Percentiles rank a stretch among this genome's conserved stretches.
Evolutionary conservation across 2,888 invertebrate species (phyloP).

Genomic region (Torymus tubicola): DNA sequence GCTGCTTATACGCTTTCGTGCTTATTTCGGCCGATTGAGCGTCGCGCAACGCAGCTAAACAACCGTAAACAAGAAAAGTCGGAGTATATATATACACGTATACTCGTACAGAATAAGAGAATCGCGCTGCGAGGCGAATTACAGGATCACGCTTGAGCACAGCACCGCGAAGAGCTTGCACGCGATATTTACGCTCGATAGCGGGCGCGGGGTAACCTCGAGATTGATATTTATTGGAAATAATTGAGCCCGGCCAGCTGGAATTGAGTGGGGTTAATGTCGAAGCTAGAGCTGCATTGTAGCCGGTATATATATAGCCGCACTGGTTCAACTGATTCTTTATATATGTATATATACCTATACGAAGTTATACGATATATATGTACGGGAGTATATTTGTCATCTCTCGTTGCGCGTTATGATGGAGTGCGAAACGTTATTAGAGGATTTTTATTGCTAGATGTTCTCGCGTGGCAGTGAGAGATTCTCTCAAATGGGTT

Average conservation of each 20-base stretch:
- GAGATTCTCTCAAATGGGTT: too few relatives aligned
- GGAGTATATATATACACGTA: too few relatives aligned
- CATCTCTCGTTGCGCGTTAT: too few relatives aligned
- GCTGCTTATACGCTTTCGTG: not conserved
- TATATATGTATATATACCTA: too few relatives aligned
- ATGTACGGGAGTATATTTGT: not conserved
- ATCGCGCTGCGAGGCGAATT: conserved; percentile 4
- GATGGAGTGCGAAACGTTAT: too few relatives aligned
- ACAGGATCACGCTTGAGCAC: conserved; percentile 8
- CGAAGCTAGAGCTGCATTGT: too few relatives aligned
- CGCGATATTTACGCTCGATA: conserved; percentile 49
- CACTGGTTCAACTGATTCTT: too few relatives aligned
- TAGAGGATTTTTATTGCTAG: too few relatives aligned
- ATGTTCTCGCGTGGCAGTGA: too few relatives aligned
- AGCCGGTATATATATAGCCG: too few relatives aligned
- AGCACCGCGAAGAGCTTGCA: conserved; percentile 18
- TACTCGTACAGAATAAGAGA: not conserved
- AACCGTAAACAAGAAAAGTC: conserved; percentile 11
- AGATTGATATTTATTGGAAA: conserved; percentile 50
- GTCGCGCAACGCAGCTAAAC: not conserved
- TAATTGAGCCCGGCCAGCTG: conserved; percentile 23
- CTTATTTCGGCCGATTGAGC: conserved; percentile 38
- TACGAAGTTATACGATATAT: too few relatives aligned
- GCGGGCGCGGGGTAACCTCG: conserved; percentile 20
- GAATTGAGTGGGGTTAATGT: conserved; percentile 10